Conservation (phyloP, 1,140 invertebrate species). For the Drosophila ironensis region DNA sequence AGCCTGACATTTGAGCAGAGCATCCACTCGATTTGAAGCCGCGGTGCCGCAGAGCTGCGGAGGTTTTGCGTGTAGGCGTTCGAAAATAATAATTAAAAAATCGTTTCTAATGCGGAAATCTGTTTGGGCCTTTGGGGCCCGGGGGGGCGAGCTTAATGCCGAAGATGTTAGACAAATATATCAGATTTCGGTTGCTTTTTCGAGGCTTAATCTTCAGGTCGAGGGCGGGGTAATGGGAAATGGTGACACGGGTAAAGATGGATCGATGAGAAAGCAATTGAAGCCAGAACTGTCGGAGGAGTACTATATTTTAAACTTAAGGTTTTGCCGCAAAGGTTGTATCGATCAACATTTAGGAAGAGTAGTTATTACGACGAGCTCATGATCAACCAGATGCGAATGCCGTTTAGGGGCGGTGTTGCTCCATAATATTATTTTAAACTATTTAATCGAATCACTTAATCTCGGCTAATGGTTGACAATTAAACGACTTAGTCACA, state of each 20-base stretch:
- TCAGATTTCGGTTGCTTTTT: conserved; percentile 68
- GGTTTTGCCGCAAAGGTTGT: too few relatives aligned
- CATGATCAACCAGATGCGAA: too few relatives aligned
- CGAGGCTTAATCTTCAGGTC: conserved; percentile 23
- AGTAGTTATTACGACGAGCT: too few relatives aligned
- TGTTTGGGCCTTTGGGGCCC: conserved; percentile 25
- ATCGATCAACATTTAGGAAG: too few relatives aligned
- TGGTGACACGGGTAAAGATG: conserved; percentile 40
- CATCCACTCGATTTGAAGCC: conserved; percentile 38
- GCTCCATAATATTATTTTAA: too few relatives aligned
- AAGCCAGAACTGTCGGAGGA: not conserved
- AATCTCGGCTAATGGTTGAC: not conserved
- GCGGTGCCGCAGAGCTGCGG: conserved; percentile 13
- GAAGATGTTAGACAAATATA: conserved; percentile 76
- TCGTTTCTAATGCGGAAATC: conserved; percentile 75
- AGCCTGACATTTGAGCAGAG: conserved; percentile 73
- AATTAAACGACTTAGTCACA: not conserved
- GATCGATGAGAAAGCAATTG: conserved; percentile 35
- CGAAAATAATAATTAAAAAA: conserved; percentile 78
- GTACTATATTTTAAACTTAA: not conserved
- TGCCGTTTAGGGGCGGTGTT: too few relatives aligned
- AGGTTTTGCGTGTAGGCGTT: conserved; percentile 59
- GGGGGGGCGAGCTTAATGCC: conserved; percentile 62
- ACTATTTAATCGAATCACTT: too few relatives aligned
- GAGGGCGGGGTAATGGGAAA: conserved; percentile 6